Evolutionary conservation across 1,140 invertebrate genomes (phyloP), one percentile per base, ranked within the genome.

Genomic region (Diorhabda elongata): DNA sequence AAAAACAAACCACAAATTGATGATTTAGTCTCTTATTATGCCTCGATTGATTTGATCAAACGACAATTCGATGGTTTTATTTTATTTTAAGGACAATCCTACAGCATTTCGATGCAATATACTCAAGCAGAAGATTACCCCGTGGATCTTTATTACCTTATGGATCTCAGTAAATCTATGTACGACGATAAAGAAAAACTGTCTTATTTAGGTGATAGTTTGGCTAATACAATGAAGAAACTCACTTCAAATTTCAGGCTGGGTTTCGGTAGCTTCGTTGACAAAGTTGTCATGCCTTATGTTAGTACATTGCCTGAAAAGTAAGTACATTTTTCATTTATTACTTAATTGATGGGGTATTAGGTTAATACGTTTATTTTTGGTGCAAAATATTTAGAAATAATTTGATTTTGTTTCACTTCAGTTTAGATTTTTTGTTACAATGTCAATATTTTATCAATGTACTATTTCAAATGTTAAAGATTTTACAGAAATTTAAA

Each of bases 251-350:
- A 96, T 77, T 93, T 96, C 75, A 84, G 85, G 9, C 79, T 96
- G 42, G 94, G 94, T 61, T 94, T 96, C 78, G 94, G 94, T 4
- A 93, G 91, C 67, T 97, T 96, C 83, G 89, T 96, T 2, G 94
- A 97, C 75, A 97, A 97, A 83, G 89, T 91, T 44, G 84, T 89
- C 0, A 86, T 93, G 81, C 94, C 94, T 1, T 95, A 90, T 82
- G 89, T 91, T 5, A 87, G 85, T 79, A 87, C 85, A 67, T 79
- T 84, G 7, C 80, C 75, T n/a, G 78, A 81, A 58, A 83, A 84
- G 86, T 87, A 82, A 81, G 84, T 83, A 58, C 9, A 44, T 58
- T 42, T 67, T 67, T 64, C 57, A 26, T 41, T 60, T 68, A 26
- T 26, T 26, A 26, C 26, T 52, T 26, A 26, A 57, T 58, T n/a